Evolutionary conservation across 2,888 invertebrate species (phyloP), one percentile per base, ranked within the genome.

Genomic region (Drosophila ezoana): DNA sequence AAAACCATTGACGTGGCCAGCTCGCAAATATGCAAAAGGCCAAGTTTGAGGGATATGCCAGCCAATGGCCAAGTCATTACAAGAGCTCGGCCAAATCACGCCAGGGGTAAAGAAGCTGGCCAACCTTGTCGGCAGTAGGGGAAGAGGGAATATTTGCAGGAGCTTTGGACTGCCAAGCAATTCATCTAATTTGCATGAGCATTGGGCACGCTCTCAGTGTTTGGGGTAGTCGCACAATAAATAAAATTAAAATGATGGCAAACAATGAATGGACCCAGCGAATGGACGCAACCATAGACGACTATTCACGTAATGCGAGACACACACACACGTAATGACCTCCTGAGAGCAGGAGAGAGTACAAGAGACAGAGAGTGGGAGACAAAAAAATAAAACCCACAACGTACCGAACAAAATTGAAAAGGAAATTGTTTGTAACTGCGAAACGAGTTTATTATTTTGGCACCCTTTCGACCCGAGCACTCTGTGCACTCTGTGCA

Each of bases 231-330:
- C 90, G 89, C 90, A 92, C 91, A 91, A 92, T 92, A 92, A 91
- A 91, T 91, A 91, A 91, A 91, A 91, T 91, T 91, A 92, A 92
- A 91, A 91, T 91, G 92, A 91, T 91, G 87, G 90, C 92, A 91
- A 91, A 92, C 91, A 86, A 70, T 70, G 67, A 77, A 62, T 72
- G 87, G 69, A 74, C 79, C 76, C 62, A 54, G 57, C 65, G 52
- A 62, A 58, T 64, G 54, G 54, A 64, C 41, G 35, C 65, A 49
- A 56, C 68, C 76, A 71, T 70, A 77, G 75, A 66, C 64, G 79
- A 77, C 87, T 75, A 79, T 87, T 78, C 79, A 76, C 58, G 87
- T 85, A 89, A 89, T 80, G 75, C 81, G 76, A 87, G 86, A 87
- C 89, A 88, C 81, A 82, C 81, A 82, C 86, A 82, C 89, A 89